Conservation (phyloP, 1,140 invertebrate species). For the Drosophila sucinea region DNA sequence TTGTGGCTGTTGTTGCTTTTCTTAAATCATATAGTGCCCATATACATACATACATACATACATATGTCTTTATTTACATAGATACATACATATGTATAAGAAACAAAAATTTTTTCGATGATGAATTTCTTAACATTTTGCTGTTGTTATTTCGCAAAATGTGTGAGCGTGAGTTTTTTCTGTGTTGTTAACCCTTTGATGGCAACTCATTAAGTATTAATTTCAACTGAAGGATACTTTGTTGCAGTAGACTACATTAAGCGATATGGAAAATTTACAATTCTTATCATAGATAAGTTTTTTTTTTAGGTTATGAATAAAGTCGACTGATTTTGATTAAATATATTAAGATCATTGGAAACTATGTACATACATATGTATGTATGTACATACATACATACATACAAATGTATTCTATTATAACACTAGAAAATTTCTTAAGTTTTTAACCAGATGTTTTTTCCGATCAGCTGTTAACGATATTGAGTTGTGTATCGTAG, state of each 20-base stretch:
- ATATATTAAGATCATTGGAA: too few relatives aligned
- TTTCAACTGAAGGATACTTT: neutral
- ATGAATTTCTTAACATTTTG: slow-evolving; percentile 43
- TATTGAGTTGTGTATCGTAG: neutral
- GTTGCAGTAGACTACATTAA: too few relatives aligned
- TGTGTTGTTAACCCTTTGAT: slow-evolving; percentile 14
- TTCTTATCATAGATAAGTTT: too few relatives aligned
- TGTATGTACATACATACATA: neutral
- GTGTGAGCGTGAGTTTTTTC: slow-evolving; percentile 12
- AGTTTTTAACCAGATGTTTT: too few relatives aligned
- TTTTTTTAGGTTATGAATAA: too few relatives aligned
- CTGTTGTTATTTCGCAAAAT: slow-evolving; percentile 13
- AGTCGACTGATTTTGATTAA: too few relatives aligned
- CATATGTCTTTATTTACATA: neutral
- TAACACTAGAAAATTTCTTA: too few relatives aligned
- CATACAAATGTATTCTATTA: too few relatives aligned
- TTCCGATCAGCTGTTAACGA: neutral
- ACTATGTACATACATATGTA: slow-evolving; percentile 11
- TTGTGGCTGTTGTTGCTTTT: slow-evolving; percentile 41
- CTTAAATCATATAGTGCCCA: neutral
- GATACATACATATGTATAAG: neutral
- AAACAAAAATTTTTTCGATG: slow-evolving; percentile 25
- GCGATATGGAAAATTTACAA: too few relatives aligned
- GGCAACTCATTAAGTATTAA: slow-evolving; percentile 7
- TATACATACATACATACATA: neutral